phyloP scores from a whole-genome alignment of 2,888 invertebrate species.

The Galerucella pusilla region DNA sequence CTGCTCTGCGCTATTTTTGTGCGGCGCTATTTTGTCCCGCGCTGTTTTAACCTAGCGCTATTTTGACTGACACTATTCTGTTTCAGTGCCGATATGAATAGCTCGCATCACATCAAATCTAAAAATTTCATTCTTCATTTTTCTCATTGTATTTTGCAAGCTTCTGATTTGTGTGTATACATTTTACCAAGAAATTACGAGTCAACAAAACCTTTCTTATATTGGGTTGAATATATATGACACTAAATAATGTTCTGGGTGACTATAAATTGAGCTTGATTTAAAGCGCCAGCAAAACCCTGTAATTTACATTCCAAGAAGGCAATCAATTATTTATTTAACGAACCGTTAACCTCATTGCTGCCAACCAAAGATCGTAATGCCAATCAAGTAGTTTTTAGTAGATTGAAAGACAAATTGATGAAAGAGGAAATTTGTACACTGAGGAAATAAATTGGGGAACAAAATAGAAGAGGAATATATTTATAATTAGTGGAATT shows the following conservation, averaged over 20 bases:
- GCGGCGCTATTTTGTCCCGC: no score
- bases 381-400: slow-evolving; percentile 4
- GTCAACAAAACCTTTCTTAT: not conserved
- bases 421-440: not conserved
- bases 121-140: no score
- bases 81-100: no score
- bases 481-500: no score
- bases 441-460: not conserved
- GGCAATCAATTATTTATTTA: slow-evolving; percentile 6
- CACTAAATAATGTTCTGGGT: not conserved
- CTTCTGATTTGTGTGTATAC: no score
- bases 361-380: not conserved
- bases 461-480: no score
- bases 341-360: slow-evolving; percentile 6
- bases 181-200: no score
- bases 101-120: no score
- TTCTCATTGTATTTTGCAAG: no score
- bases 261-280: not conserved
- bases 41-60: no score
- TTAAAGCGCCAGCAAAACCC: not conserved
- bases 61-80: no score
- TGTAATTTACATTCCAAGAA: slow-evolving; percentile 7
- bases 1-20: no score
- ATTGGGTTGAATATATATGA: not conserved
- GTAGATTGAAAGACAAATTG: not conserved